These are phyloP conservation scores for Pantala flavescens DNA, from an alignment of 1,140 invertebrate genomes.

Conservation along the genomic window DNA sequence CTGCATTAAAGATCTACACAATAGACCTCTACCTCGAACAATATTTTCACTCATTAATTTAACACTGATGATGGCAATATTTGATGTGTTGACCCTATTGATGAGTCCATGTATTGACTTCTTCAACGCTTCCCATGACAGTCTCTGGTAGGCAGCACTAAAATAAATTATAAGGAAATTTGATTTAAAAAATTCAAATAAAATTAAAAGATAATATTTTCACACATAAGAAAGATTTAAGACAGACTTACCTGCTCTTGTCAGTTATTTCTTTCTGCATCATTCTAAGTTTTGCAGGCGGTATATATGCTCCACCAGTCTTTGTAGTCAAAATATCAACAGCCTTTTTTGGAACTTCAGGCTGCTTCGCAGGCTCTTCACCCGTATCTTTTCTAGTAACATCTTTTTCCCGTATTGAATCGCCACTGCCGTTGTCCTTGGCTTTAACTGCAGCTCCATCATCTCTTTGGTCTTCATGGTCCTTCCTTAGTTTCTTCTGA, in stretches of 20 bases:
- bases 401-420: constrained; percentile 13
- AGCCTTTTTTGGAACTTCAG: constrained; percentile 41
- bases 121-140: constrained; percentile 97
- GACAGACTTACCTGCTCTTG: constrained; percentile 52
- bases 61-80: constrained; percentile 84
- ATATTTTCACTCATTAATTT: constrained; percentile 93
- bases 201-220: not conserved
- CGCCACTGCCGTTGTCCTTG: constrained; percentile 14
- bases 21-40: constrained; percentile 81
- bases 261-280: constrained; percentile 93
- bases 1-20: constrained; percentile 87
- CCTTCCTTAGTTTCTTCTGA: constrained; percentile 22
- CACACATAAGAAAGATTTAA: too few relatives aligned
- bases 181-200: not conserved
- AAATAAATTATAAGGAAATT: constrained; percentile 17
- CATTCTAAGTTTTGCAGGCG: constrained; percentile 85
- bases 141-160: constrained; percentile 84
- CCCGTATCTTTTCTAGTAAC: constrained; percentile 11
- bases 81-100: constrained; percentile 95
- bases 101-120: constrained; percentile 98
- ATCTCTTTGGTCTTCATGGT: constrained; percentile 15
- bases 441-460: constrained; percentile 11
- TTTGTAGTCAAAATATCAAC: constrained; percentile 68
- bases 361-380: constrained; percentile 20
- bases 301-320: constrained; percentile 96